Conservation (phyloP, 2,113 vertebrate species). For the Megaptera novaeangliae region DNA sequence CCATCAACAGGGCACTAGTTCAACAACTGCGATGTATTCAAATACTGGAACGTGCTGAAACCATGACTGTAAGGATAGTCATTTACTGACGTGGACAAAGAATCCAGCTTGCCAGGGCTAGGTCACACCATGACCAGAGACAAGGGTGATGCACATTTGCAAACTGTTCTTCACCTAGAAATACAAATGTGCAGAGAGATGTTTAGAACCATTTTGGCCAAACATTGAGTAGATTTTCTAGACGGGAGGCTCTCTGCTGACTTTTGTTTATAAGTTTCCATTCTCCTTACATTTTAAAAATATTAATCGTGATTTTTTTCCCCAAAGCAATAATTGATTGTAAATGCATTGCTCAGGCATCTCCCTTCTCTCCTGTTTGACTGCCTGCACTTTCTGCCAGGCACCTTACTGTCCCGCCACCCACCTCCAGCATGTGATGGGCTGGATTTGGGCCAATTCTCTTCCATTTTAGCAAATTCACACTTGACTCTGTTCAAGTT, state of each 20-base stretch:
- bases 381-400: background rate
- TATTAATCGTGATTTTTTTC: background rate
- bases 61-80: background rate
- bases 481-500: no score
- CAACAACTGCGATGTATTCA: background rate
- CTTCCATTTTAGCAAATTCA: background rate
- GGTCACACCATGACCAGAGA: rapidly evolving
- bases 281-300: background rate
- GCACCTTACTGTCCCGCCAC: background rate
- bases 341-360: rapidly evolving
- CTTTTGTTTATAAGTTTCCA: background rate
- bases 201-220: background rate
- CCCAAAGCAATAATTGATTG: background rate
- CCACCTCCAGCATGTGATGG: rapidly evolving
- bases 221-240: background rate
- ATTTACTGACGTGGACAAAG: background rate
- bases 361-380: background rate
- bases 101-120: no score
- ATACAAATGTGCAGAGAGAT: rapidly evolving
- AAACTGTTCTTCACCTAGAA: background rate
- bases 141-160: rapidly evolving
- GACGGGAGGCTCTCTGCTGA: background rate
- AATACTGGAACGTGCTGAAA: no score
- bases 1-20: background rate
- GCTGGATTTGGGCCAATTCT: no score